phyloP scores from a whole-genome alignment of 2,113 vertebrate genomes.

The Oreochromis niloticus region DNA sequence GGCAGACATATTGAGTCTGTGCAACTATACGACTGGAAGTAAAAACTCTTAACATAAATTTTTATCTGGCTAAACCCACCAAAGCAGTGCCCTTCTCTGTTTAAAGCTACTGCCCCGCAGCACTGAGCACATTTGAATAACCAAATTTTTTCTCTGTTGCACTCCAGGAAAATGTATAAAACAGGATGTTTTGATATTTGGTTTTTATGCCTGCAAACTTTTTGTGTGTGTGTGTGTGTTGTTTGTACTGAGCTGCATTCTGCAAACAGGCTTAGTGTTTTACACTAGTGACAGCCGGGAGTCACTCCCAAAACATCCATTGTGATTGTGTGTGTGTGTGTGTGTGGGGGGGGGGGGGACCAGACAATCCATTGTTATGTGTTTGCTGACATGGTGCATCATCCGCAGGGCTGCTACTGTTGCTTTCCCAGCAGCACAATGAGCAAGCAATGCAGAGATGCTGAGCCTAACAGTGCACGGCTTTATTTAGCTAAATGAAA shows the following conservation, averaged over 20 bases:
- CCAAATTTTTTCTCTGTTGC: not conserved
- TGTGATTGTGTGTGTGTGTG: not conserved
- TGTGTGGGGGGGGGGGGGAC: not conserved
- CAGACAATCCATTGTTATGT: constrained; percentile 65
- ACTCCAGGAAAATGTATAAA: not conserved
- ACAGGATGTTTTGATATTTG: not conserved
- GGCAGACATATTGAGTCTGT: not conserved
- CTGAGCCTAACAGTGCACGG: constrained; percentile 63
- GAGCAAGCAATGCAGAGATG: constrained; percentile 56
- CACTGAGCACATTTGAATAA: not conserved
- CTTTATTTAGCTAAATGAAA: constrained; percentile 58
- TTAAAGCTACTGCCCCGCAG: not conserved
- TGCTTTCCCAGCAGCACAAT: constrained; percentile 61
- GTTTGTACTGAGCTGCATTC: not conserved
- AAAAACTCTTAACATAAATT: not conserved
- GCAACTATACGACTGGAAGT: not conserved
- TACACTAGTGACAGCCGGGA: constrained; percentile 14
- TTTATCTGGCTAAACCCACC: not conserved
- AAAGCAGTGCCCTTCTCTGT: not conserved
- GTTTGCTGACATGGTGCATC: constrained; percentile 74
- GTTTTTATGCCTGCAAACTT: not conserved
- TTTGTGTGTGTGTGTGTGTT: not conserved
- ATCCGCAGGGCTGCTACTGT: constrained; percentile 44
- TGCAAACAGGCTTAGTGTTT: constrained; percentile 23
- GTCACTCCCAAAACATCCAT: constrained; percentile 21